A percentile compares a stretch with the other conserved stretches of the same genome.
Conservation (phyloP, 2,113 vertebrate genomes). For the Microtus oregoni region DNA sequence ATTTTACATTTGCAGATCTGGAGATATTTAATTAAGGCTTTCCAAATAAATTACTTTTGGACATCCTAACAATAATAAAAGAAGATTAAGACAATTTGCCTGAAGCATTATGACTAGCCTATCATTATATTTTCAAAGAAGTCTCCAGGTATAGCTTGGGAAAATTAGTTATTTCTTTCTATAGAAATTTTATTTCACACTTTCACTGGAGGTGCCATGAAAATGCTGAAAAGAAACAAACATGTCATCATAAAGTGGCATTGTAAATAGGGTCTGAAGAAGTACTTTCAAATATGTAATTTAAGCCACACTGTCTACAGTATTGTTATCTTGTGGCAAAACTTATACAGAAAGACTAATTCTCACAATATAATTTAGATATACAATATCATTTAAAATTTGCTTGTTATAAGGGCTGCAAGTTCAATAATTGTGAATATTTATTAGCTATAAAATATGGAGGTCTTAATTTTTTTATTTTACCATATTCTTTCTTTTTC, state of each 20-base stretch:
- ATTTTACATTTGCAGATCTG: constrained; percentile 29
- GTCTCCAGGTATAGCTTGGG: background rate
- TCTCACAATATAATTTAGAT: background rate
- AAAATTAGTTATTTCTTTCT: constrained; percentile 53
- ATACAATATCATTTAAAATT: background rate
- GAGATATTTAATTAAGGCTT: constrained; percentile 37
- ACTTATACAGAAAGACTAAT: background rate
- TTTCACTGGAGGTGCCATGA: constrained; percentile 49
- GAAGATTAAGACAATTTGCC: constrained; percentile 41
- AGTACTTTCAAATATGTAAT: background rate
- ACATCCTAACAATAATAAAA: constrained; percentile 60
- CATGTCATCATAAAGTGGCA: background rate
- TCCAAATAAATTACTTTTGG: background rate
- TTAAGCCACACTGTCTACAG: background rate
- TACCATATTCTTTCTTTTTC: background rate
- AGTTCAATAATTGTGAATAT: background rate
- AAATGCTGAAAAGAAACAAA: background rate
- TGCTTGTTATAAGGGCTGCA: background rate
- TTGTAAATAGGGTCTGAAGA: constrained; percentile 21
- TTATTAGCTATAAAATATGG: background rate
- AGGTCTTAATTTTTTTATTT: too few species aligned
- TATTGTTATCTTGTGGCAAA: constrained; percentile 14
- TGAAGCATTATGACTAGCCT: background rate
- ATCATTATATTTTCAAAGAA: constrained; percentile 61
- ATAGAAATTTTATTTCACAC: constrained; percentile 30